Evolutionary conservation across 2,113 vertebrate species (phyloP), one percentile per base, ranked within the genome.

Genomic region (Thalassarche chlororhynchos): DNA sequence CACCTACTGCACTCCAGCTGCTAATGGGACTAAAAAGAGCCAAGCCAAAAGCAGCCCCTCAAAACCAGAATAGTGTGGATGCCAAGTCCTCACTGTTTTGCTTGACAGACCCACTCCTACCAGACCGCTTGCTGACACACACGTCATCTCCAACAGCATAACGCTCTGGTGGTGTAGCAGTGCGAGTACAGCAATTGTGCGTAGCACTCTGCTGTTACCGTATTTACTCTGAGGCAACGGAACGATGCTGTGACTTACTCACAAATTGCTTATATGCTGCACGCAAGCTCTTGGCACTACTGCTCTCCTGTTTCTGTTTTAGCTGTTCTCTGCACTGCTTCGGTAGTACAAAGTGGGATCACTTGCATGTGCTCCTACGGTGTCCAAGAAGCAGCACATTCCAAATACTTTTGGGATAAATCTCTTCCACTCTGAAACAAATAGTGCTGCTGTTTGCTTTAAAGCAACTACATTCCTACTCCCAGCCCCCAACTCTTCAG

Each of bases 1-100:
- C 78, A 72, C 64, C 81, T 36, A 72, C 70, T 75, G 74, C 78
- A 83, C 66, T 96, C 66, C 87, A 94, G 74, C 87, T 95, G 89
- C 91, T 85, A 65, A 60, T 12, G 40, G 84, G 52, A 57, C 69
- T 28, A 44, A 57, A 44, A 82, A 34, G 19, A 91, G 54, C 61
- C 25, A 36, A 94, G 57, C 29, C 84, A 87, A 87, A 87, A 72
- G 34, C 81, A 87, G 47, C 21, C 36, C 77, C 70, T 94, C 87
- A 36, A 47, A 91, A 62, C 1, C 52, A 89, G 61, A 64, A 7
- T 0, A 36, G 31, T 0, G 8, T 44, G 61, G 61, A 86, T 80
- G 68, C 76, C 82, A 92, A 57, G 49, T 64, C 17, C 40, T 78
- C 25, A 8, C 65, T 60, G 38, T 34, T 82, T 80, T 77, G 24